Percentiles rank a stretch among this genome's conserved stretches.
phyloP scores from a whole-genome alignment of 1,140 invertebrate genomes.

The Andrena cerasifolii region DNA sequence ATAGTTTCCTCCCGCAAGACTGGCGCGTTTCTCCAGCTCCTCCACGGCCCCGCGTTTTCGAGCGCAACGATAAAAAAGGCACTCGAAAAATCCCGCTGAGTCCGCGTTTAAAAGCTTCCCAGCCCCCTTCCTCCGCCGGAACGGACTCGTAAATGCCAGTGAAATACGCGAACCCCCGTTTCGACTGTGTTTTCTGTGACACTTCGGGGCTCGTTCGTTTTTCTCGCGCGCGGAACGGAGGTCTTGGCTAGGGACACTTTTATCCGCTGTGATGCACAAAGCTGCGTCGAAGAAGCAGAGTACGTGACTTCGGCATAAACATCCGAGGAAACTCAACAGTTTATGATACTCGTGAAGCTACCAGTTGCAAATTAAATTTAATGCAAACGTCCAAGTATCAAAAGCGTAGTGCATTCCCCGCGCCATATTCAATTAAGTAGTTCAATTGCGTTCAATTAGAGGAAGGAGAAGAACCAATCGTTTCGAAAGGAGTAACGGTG shows the following conservation, averaged over 20 bases:
- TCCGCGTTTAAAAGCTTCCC: slow-evolving; percentile 46
- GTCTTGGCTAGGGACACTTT: background rate
- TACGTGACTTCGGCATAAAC: no score
- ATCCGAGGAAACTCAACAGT: no score
- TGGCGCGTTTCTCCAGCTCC: slow-evolving; percentile 23
- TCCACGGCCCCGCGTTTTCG: background rate
- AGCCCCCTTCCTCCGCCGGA: background rate
- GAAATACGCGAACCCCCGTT: slow-evolving; percentile 43
- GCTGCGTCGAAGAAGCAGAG: no score
- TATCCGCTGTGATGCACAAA: background rate
- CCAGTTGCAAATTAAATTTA: no score
- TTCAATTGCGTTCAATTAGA: no score
- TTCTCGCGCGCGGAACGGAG: background rate
- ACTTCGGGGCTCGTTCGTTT: background rate
- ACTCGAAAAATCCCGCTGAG: slow-evolving; percentile 12
- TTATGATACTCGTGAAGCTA: background rate
- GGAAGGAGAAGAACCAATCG: no score
- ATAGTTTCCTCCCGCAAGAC: slow-evolving; percentile 48
- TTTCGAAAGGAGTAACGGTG: background rate
- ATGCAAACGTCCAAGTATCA: no score
- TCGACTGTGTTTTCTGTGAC: slow-evolving; percentile 21
- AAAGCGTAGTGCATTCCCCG: no score
- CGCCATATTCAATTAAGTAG: no score
- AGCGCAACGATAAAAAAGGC: slow-evolving; percentile 16
- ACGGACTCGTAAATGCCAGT: slow-evolving; percentile 48